Conservation (phyloP, 1,140 invertebrate genomes). For the Coelopa frigida region DNA sequence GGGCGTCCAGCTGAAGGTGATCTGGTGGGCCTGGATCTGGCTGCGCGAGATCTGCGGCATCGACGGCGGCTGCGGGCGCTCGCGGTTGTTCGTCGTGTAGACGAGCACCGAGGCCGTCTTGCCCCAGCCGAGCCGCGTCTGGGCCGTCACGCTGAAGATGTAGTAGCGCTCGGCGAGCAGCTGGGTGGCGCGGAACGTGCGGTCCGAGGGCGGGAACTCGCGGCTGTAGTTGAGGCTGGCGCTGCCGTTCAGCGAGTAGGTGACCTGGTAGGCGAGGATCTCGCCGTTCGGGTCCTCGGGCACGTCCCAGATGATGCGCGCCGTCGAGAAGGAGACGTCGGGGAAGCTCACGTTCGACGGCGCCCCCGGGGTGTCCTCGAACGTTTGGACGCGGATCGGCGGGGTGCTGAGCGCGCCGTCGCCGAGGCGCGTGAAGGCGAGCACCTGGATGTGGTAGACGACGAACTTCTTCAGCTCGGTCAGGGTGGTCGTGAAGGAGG, state of each 20-base stretch:
- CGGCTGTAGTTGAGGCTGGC: constrained; percentile 64
- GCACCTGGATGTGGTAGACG: constrained; percentile 86
- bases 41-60: constrained; percentile 76
- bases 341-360: constrained; percentile 94
- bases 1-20: constrained; percentile 92
- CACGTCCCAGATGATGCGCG: constrained; percentile 90
- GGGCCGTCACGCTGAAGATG: constrained; percentile 83
- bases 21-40: constrained; percentile 81
- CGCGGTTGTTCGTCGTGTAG: constrained; percentile 85
- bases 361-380: constrained; percentile 88
- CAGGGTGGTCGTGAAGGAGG: constrained; percentile 79
- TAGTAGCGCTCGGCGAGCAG: constrained; percentile 81
- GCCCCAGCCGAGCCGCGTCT: constrained; percentile 87
- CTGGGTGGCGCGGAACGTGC: constrained; percentile 77
- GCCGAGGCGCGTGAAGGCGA: constrained; percentile 89
- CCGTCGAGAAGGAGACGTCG: constrained; percentile 85
- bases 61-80: constrained; percentile 77
- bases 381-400: constrained; percentile 76
- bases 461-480: constrained; percentile 88
- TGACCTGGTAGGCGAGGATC: constrained; percentile 84
- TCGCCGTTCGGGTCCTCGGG: constrained; percentile 94
- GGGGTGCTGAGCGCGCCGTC: constrained; percentile 83
- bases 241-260: constrained; percentile 72
- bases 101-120: constrained; percentile 77
- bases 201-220: constrained; percentile 75